phyloP scores from a whole-genome alignment of 2,113 vertebrate species.

The Tragelaphus strepsiceros region DNA sequence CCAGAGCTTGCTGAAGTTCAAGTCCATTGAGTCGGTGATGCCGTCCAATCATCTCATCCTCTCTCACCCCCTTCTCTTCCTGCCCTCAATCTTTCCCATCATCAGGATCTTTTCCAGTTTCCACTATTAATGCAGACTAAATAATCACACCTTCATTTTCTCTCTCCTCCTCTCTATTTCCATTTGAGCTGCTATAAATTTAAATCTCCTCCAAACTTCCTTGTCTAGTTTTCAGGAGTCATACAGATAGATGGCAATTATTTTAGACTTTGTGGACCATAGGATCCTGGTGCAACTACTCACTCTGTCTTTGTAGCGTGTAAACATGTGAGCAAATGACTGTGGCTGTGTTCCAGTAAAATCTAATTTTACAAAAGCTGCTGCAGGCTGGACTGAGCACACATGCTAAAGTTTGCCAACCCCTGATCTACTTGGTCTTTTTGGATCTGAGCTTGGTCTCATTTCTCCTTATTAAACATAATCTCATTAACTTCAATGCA shows the following conservation, averaged over 20 bases:
- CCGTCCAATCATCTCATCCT: not conserved
- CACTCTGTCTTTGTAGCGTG: not conserved
- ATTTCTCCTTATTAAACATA: not conserved
- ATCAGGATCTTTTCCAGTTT: not conserved
- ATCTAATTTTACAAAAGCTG: not conserved
- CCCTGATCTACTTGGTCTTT: not conserved
- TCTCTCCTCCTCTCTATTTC: not conserved
- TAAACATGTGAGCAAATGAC: not conserved
- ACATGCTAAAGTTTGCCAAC: not conserved
- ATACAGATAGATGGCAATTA: not conserved
- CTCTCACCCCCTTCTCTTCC: not conserved
- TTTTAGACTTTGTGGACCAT: not conserved
- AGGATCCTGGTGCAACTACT: not conserved
- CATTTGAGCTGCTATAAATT: not conserved
- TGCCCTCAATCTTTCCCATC: not conserved
- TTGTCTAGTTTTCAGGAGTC: not conserved
- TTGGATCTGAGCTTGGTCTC: conserved; percentile 6
- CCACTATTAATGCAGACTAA: not conserved
- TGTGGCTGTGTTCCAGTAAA: not conserved
- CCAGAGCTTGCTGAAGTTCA: not conserved
- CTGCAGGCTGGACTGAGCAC: not conserved
- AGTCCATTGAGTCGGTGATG: not conserved
- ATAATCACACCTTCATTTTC: not conserved
- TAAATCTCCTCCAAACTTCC: not conserved
- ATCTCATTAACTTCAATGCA: not conserved